Evolutionary conservation across 2,113 vertebrate genomes (phyloP), one percentile per base, ranked within the genome.

Genomic region (Struthidea cinerea): DNA sequence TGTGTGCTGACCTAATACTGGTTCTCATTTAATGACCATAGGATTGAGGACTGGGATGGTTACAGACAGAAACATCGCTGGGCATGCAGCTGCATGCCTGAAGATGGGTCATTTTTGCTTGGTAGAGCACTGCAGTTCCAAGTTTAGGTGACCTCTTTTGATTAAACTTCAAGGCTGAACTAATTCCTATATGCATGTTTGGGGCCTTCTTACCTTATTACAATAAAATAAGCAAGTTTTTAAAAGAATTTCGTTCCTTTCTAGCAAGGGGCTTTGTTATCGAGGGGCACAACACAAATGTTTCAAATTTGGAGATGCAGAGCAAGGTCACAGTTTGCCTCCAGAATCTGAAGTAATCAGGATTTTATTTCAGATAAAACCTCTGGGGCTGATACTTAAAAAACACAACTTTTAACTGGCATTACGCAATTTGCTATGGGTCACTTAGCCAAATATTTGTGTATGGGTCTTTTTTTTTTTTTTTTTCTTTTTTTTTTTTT

Each of bases 341-440:
- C 84, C 87, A 97, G 92, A 98, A 97, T 97, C 96, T 98, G 96
- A 98, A 98, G 93, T 97, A 97, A 98, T 97, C 92, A 93, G 96
- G 96, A 95, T 98, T 98, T 98, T 96, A 97, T 98, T 98, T 98
- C 97, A 96, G 97, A 97, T 97, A 95, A 98, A 98, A 98, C 97
- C 97, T 98, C 95, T 97, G 97, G 97, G 96, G 91, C 93, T 97
- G 97, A 94, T 97, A 96, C 96, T 96, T 98, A 96, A 91, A 98
- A 97, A 98, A 97, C 93, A 95, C 97, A 96, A 97, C 96, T 97
- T 98, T 94, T 97, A 88, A 97, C 97, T 97, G 97, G 94, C 94
- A 93, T 98, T 97, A 98, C 88, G 83, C 98, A 97, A 96, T 98
- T 98, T 97, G 97, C 96, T 93, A 80, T 35, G 98, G 98, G 97